Base-by-base conservation (phyloP, 2,113 vertebrate species). In the Dascyllus trimaculatus region DNA sequence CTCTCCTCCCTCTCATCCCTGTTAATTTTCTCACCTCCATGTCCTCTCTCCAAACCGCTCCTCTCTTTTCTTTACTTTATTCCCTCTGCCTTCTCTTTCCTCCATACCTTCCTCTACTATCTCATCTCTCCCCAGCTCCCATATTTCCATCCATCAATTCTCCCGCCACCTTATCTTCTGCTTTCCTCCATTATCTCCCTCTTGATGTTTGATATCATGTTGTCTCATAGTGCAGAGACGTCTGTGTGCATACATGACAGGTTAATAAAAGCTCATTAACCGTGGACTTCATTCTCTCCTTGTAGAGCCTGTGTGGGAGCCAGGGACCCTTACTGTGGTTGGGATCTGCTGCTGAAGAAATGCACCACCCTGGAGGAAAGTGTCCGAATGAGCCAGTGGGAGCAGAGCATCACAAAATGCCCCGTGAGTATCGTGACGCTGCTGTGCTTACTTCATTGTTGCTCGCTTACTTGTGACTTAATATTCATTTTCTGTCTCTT, bases 301-400 rank as follows among this genome's bases (percentile, higher is more conserved):
- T 71, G 46, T 93, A 99, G 98, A 58, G 87, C 97, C 21, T 99
- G 98, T 75, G 93, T 97, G 22, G 96, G 96, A 63, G 97, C 98
- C 65, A 96, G 97, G 74, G 98, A 99, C 90, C 98, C 98, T 0
- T 99, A 99, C 57, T 99, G 98, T 56, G 98, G 98, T 68, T 99
- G 98, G 98, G 98, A 99, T 61, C 61, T 96, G 87, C 92, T 97
- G 72, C 92, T 96, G 90, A 98, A 97, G 94, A 98, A 96, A 64
- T 99, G 98, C 71, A 97, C 97, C 4, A 97, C 96, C 0, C 92
- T 99, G 77, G 98, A 98, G 92, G 96, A 98, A 80, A 99, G 98
- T 69, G 93, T 97, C 79, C 95, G 96, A 85, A 99, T 99, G 98
- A 96, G 94, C 51, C 96, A 98, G 68, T 99, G 98, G 98, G 97